These are phyloP conservation scores for Dreissena polymorpha DNA, from an alignment of 1,140 invertebrate genomes.

Conservation along the genomic window DNA sequence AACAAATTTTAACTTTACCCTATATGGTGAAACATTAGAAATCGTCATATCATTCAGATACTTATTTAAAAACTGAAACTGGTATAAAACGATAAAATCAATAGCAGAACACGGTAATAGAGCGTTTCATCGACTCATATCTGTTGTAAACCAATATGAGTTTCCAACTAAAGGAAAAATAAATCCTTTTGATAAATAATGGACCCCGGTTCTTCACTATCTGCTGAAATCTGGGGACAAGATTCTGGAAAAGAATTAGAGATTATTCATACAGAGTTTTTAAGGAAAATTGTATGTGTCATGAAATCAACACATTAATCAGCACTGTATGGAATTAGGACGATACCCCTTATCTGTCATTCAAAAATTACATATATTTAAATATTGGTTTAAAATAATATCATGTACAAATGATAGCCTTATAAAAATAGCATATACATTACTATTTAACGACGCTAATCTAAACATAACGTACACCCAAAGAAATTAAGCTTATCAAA, in stretches of 20 bases:
- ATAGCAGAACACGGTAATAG: background rate
- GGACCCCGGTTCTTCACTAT: conserved; percentile 9
- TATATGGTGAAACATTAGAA: background rate
- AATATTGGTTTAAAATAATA: no score
- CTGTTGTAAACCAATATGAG: conserved; percentile 10
- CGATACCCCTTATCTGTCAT: background rate
- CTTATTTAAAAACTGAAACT: conserved; percentile 19
- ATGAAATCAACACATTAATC: conserved; percentile 12
- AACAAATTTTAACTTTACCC: background rate
- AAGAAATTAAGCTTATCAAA: no score
- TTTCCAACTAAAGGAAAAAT: background rate
- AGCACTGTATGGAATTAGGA: conserved; percentile 27
- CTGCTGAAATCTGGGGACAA: background rate
- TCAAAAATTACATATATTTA: background rate
- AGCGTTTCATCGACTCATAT: conserved; percentile 12
- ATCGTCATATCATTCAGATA: conserved; percentile 13
- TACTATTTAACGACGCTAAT: no score
- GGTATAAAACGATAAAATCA: background rate
- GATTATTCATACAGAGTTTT: conserved; percentile 18
- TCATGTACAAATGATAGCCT: no score
- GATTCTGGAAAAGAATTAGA: conserved; percentile 3
- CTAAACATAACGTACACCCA: no score
- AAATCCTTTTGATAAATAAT: conserved; percentile 16
- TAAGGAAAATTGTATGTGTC: conserved; percentile 13
- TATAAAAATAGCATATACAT: no score